These are phyloP conservation scores for Saccostrea glomerata DNA, from an alignment of 1,140 invertebrate genomes.

Conservation along the genomic window DNA sequence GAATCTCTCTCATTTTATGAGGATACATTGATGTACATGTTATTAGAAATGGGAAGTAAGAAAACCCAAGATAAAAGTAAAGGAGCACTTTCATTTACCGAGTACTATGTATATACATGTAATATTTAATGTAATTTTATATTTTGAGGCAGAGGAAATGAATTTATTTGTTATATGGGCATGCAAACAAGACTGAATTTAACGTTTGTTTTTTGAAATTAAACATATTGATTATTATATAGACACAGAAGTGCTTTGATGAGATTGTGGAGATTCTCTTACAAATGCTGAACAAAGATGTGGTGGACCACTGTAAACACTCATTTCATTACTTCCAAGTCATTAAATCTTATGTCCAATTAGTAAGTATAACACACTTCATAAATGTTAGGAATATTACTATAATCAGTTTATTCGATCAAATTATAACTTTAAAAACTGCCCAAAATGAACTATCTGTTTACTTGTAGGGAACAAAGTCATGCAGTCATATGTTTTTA, in stretches of 20 bases:
- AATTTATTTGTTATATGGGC: too few relatives aligned
- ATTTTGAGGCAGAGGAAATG: too few relatives aligned
- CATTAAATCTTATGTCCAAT: conserved; percentile 78
- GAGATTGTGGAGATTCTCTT: conserved; percentile 76
- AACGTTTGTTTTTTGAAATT: too few relatives aligned
- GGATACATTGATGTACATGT: too few relatives aligned
- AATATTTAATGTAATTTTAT: too few relatives aligned
- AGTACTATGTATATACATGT: too few relatives aligned
- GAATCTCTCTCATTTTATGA: background rate
- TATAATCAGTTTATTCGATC: background rate
- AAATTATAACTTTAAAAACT: background rate
- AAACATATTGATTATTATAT: conserved; percentile 46
- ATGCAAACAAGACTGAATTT: too few relatives aligned
- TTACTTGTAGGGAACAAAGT: conserved; percentile 77
- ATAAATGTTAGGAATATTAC: background rate
- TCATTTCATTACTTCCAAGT: conserved; percentile 80
- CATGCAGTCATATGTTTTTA: conserved; percentile 79
- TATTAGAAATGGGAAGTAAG: too few relatives aligned
- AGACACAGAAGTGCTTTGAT: conserved; percentile 75
- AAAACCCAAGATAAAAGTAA: too few relatives aligned
- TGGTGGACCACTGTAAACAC: conserved; percentile 79
- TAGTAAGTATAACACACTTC: conserved; percentile 69
- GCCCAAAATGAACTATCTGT: background rate
- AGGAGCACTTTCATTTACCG: too few relatives aligned
- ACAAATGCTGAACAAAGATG: conserved; percentile 79